Evolutionary conservation across 2,113 vertebrate genomes (phyloP), one percentile per base, ranked within the genome.

Genomic region (Aptenodytes patagonicus): DNA sequence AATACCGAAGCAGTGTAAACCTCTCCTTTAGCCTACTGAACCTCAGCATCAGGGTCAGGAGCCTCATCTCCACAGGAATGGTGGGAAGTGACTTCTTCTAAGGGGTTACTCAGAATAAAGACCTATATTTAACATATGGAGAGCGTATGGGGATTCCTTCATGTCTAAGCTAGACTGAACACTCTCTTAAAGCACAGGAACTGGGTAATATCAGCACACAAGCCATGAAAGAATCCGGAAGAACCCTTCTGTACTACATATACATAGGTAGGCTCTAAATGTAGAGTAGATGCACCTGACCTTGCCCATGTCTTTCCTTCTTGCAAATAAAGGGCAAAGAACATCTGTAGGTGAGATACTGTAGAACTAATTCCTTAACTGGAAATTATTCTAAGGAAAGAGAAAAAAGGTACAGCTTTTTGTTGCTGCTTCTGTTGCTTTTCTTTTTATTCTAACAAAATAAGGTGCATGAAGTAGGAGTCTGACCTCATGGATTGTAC

Each of bases 1-100:
- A 68, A 31, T 13, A n/a, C 29, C 0, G 0, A 60, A 51, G 6
- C 8, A 34, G 8, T 9, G 17, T 26, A 46, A 90, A 79, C 7
- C 8, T 78, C 34, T 40, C 7, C 16, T 83, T 85, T 38, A 90
- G 46, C 18, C 17, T n/a, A 13, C 26, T 73, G 25, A 78, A 29
- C 19, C 13, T 47, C 22, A 7, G 4, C 25, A 34, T 9, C n/a
- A 31, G 22, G 10, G 3, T 52, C 34, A 78, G 20, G 29, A 94
- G 20, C 0, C 26, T 72, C 21, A 51, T 2, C 17, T 71, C 28
- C 34, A 15, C 9, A 61, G 31, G 10, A 73, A 65, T 13, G 8
- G 10, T n/a, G 20, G 28, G 29, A 76, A 76, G 13, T 17, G 15
- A 14, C 31, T 28, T 51, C 11, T 90, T 91, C 31, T 10, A 69